These are phyloP conservation scores for Arothron firmamentum DNA, from an alignment of 2,113 vertebrate genomes.

Conservation along the genomic window DNA sequence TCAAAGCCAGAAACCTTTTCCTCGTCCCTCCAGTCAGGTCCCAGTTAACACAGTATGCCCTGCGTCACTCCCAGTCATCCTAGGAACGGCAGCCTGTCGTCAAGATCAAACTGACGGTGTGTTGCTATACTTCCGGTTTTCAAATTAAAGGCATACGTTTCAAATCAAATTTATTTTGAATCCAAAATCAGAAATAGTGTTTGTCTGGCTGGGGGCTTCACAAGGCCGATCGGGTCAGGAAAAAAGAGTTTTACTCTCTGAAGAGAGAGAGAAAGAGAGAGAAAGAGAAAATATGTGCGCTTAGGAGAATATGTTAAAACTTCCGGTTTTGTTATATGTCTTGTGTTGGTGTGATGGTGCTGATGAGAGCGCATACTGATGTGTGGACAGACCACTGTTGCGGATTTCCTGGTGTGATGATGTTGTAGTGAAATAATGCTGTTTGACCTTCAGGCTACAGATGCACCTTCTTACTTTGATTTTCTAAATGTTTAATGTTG, in stretches of 20 bases:
- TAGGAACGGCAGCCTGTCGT: conserved; percentile 30
- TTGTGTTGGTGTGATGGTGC: conserved; percentile 42
- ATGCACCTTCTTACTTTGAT: no score
- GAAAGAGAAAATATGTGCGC: not conserved
- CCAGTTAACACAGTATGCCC: conserved; percentile 56
- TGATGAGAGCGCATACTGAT: conserved; percentile 50
- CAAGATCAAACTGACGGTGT: conserved; percentile 4
- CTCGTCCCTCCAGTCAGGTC: conserved; percentile 41
- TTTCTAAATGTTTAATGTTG: no score
- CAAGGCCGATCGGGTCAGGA: no score
- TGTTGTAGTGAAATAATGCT: no score
- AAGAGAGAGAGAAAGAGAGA: not conserved
- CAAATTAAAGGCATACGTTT: conserved; percentile 12
- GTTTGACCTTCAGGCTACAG: no score
- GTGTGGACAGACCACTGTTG: conserved; percentile 40
- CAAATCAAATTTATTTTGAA: not conserved
- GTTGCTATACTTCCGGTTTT: conserved; percentile 11
- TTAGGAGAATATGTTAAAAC: not conserved
- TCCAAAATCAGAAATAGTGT: not conserved
- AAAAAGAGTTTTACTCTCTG: no score
- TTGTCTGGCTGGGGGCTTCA: no score
- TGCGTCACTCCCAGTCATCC: conserved; percentile 68
- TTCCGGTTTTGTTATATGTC: conserved; percentile 27
- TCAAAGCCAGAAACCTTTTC: conserved; percentile 24
- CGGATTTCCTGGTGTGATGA: no score